These are phyloP conservation scores for Eidolon helvum DNA, from an alignment of 2,113 vertebrate genomes.

Conservation along the genomic window DNA sequence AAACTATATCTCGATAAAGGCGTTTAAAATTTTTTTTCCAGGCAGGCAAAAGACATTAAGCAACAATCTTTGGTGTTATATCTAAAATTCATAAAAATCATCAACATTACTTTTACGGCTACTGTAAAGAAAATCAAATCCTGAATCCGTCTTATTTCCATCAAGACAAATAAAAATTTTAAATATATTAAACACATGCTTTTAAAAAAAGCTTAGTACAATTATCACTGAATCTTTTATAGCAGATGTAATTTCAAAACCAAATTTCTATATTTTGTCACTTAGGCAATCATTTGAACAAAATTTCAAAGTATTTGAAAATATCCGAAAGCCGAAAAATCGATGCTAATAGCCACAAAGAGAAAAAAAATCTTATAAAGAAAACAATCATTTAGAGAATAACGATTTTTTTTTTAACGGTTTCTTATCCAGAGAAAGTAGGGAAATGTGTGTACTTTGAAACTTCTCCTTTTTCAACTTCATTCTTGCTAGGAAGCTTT, in stretches of 20 bases:
- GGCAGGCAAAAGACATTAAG: not conserved
- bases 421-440: not conserved
- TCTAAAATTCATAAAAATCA: constrained; percentile 47
- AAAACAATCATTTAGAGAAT: constrained; percentile 12
- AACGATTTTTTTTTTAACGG: not conserved
- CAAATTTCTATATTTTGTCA: constrained; percentile 27
- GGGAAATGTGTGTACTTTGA: not conserved
- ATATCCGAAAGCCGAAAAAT: not conserved
- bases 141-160: constrained; percentile 32
- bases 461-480: constrained; percentile 21
- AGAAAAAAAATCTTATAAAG: not conserved
- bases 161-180: not conserved
- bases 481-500: not conserved
- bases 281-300: constrained; percentile 16
- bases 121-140: constrained; percentile 33
- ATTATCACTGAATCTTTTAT: constrained; percentile 28
- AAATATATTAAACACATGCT: not conserved
- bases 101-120: not conserved
- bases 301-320: constrained; percentile 50
- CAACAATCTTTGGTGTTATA: not conserved
- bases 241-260: constrained; percentile 39
- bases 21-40: not conserved
- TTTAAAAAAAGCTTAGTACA: not conserved
- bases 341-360: not conserved
- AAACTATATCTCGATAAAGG: not conserved